Base-by-base conservation (phyloP, 23 tunicate species). In the Ascidia mentula region DNA sequence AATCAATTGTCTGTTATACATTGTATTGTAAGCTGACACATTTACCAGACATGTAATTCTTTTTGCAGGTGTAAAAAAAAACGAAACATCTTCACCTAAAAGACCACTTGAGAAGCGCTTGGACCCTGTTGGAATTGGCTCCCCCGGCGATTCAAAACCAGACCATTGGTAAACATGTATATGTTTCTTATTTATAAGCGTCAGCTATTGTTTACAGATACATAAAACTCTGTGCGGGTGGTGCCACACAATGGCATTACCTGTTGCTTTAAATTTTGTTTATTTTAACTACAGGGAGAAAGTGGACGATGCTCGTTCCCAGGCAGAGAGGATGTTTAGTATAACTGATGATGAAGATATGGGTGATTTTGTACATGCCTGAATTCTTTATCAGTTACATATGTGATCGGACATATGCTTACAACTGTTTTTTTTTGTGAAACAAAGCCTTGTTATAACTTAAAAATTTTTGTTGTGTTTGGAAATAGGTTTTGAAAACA, bases 311-410 rank as follows among this genome's bases (percentile, higher is more conserved):
- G 22, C 37, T 30, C 37, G 37, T 4, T 30, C 37, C 4, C 39
- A 70, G 31, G 79, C 86, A 73, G 86, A 82, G 37, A 38, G 87
- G 26, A 83, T 83, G 87, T 83, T 83, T 81, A 83, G 87, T 40
- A 83, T 83, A 13, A 83, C 87, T 15, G 87, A 83, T 40, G 87
- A 83, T 69, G 87, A 76, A 65, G 87, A 83, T 40, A 83, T 83
- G 87, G 87, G 87, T 30, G 87, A 83, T 39, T 83, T 42, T 42
- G 87, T 83, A 13, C 80, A 69, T 30, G 87, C 87, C 13, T 83
- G 40, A 82, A 17, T 38, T 61, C 22, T 53, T 1, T 5, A 20
- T n/a, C n/a, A n/a, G n/a, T n/a, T n/a, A n/a, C n/a, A n/a, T n/a
- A n/a, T n/a, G n/a, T n/a, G n/a, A n/a, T n/a, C n/a, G n/a, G n/a